Percentiles rank a stretch among this genome's conserved stretches.
Conservation (phyloP, 1,140 invertebrate species). For the Drosophila pachea region DNA sequence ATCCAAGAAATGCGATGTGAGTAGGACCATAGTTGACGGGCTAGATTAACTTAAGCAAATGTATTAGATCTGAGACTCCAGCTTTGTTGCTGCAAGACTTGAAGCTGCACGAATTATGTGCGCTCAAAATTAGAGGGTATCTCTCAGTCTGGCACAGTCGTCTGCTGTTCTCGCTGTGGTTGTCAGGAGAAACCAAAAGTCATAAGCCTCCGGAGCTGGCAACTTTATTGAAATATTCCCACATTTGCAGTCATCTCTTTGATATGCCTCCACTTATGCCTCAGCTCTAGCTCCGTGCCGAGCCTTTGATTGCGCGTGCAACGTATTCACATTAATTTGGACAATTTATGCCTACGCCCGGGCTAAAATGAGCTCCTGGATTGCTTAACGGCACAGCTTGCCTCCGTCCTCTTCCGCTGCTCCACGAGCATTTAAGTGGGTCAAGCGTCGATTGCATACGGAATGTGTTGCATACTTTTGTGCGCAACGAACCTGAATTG, state of each 20-base stretch:
- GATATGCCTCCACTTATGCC: constrained; percentile 7
- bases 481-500: constrained; percentile 35
- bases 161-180: constrained; percentile 21
- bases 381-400: constrained; percentile 33
- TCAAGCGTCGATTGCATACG: constrained; percentile 49
- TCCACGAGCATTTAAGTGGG: constrained; percentile 29
- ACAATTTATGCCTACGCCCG: constrained; percentile 60
- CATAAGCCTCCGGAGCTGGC: constrained; percentile 36
- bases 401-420: not conserved
- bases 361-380: constrained; percentile 1
- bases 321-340: constrained; percentile 69
- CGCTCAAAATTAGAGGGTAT: not conserved
- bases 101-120: not conserved
- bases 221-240: constrained; percentile 52
- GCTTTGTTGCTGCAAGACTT: too few species aligned
- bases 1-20: too few species aligned
- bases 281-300: constrained; percentile 1
- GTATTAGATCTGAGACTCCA: too few species aligned
- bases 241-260: constrained; percentile 23
- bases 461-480: constrained; percentile 37
- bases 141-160: not conserved
- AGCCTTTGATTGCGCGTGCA: constrained; percentile 51
- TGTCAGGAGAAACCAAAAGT: constrained; percentile 49
- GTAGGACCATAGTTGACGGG: too few species aligned
- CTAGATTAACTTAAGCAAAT: not conserved